Evolutionary conservation across 1,140 invertebrate genomes (phyloP), one percentile per base, ranked within the genome.

Genomic region (Drosophila repletoides): DNA sequence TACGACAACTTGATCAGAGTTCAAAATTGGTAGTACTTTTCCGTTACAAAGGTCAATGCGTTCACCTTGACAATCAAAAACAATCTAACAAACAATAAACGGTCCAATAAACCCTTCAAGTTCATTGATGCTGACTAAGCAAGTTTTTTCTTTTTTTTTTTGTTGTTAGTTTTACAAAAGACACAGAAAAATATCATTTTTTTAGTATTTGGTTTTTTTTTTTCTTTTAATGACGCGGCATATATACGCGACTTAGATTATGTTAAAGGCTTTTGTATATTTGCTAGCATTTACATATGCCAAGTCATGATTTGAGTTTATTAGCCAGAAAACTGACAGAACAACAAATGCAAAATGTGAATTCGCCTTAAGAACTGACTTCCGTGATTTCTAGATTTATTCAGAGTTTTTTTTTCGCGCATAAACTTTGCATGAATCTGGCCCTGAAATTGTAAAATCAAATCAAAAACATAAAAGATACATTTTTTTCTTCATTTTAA

Each of bases 31-130:
- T 40, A n/a, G 26, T 48, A 48, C 12, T 56, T 58, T 76, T 77
- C 61, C 38, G 21, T 76, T 77, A 77, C 74, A 77, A 77, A 77
- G 74, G 75, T 77, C 74, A 79, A 43, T 49, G 58, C 64, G 19
- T 79, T 33, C 31, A 69, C 74, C 74, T 77, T 77, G 74, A 43
- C 74, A 73, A 64, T 77, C 74, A 77, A 31, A 53, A 51, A 76
- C 34, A 51, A 21, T 55, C 51, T 49, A 52, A 51, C 63, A 48
- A 38, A n/a, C 38, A 12, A 48, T 41, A 34, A 17, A 36, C 40
- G 33, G 59, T 31, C 58, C 58, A 81, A 51, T 63, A 81, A 64
- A 52, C 58, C 58, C 53, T 58, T 43, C 52, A 34, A 81, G 59
- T 72, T 49, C 38, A n/a, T n/a, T n/a, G 48, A 63, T 65, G 73